Percentiles rank a stretch among this genome's conserved stretches.
Evolutionary conservation across 2,113 vertebrate genomes (phyloP).

Genomic region (Pelecanus crispus): DNA sequence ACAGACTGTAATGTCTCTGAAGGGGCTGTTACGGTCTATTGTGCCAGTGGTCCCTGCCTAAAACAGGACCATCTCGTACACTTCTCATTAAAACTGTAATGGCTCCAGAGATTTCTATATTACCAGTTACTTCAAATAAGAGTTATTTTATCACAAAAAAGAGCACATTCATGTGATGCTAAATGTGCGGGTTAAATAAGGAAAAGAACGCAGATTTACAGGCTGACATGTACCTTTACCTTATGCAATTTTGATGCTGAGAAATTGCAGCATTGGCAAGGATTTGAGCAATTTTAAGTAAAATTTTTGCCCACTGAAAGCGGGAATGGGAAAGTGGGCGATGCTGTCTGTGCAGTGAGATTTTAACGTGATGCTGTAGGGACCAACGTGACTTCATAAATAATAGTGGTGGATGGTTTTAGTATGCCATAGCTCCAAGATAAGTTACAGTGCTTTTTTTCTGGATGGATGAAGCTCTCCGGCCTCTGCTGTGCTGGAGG

Average conservation of each 20-base stretch:
- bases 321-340: fast-evolving
- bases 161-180: not conserved
- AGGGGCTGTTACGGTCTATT: not conserved
- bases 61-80: not conserved
- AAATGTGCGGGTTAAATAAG: not conserved
- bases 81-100: not conserved
- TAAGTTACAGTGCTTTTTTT: not conserved
- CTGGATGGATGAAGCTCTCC: not conserved
- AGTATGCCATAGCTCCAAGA: not conserved
- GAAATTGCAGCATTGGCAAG: not conserved
- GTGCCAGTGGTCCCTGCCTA: not conserved
- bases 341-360: not conserved
- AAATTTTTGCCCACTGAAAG: not conserved
- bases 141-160: not conserved
- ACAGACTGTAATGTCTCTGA: conserved; percentile 2
- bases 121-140: not conserved
- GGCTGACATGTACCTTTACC: not conserved
- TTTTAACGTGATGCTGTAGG: not conserved
- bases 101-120: not conserved
- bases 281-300: not conserved
- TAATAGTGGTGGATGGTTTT: not conserved
- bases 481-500: not conserved
- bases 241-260: not conserved
- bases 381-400: not conserved
- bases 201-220: not conserved